phyloP scores from a whole-genome alignment of 1,140 invertebrate genomes.

The Campoletis sonorensis region DNA sequence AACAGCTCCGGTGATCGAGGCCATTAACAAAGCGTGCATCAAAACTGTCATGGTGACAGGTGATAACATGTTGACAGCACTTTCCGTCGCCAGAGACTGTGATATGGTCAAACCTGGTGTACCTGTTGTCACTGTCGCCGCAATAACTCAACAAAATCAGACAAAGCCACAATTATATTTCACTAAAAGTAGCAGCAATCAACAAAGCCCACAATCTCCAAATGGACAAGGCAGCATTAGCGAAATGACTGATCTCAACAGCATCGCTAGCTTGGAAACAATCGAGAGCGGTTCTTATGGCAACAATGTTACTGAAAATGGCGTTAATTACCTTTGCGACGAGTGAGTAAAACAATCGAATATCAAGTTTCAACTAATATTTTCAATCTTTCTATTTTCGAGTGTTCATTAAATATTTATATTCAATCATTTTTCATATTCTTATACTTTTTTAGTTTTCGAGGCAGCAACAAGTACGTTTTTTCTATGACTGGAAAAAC shows the following conservation, averaged over 20 bases:
- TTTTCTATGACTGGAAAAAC: slow-evolving; percentile 86
- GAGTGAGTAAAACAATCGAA: slow-evolving; percentile 62
- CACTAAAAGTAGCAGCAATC: slow-evolving; percentile 72
- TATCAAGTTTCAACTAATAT: background rate
- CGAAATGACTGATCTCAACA: slow-evolving; percentile 75
- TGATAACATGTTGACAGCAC: slow-evolving; percentile 95
- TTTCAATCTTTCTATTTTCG: background rate
- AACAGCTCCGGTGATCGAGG: slow-evolving; percentile 85
- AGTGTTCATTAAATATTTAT: background rate
- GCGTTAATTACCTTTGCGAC: slow-evolving; percentile 71
- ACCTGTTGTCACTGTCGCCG: slow-evolving; percentile 85
- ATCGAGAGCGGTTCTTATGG: slow-evolving; percentile 75
- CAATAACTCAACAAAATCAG: slow-evolving; percentile 70
- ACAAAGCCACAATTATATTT: slow-evolving; percentile 72
- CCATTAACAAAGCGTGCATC: slow-evolving; percentile 88
- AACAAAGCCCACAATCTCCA: slow-evolving; percentile 63
- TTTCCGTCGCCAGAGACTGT: slow-evolving; percentile 94
- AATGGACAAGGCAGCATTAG: slow-evolving; percentile 66
- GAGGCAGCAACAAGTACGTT: slow-evolving; percentile 76
- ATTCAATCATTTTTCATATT: background rate
- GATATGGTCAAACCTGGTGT: slow-evolving; percentile 88
- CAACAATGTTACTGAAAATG: slow-evolving; percentile 62
- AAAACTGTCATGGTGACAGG: slow-evolving; percentile 96
- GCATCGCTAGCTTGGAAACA: slow-evolving; percentile 80
- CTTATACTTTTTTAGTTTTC: slow-evolving; percentile 68